A percentile compares a stretch with the other conserved stretches of the same genome.
These are phyloP conservation scores for Daubentonia madagascariensis DNA, from an alignment of 2,113 vertebrate genomes.

Conservation along the genomic window DNA sequence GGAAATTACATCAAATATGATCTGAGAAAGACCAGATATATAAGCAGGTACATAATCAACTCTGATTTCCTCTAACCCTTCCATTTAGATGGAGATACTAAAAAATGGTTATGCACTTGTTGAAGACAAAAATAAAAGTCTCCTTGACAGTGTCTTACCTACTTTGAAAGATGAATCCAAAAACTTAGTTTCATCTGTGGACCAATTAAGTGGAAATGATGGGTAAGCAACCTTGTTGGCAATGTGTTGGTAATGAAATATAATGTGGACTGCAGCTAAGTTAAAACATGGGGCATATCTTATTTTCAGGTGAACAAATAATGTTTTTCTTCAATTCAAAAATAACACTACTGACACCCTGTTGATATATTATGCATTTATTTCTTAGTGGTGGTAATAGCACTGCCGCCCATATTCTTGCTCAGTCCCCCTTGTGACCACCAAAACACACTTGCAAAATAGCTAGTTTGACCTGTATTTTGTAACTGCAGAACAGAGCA, in stretches of 20 bases:
- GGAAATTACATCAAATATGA: neutral
- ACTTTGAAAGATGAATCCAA: conserved; percentile 44
- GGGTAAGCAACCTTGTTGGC: conserved; percentile 41
- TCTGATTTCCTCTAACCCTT: neutral
- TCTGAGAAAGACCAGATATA: neutral
- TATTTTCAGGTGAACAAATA: neutral
- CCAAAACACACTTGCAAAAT: neutral
- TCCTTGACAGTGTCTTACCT: conserved; percentile 71
- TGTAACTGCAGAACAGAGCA: neutral
- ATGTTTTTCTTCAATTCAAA: neutral
- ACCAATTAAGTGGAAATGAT: conserved; percentile 46
- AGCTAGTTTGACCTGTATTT: neutral
- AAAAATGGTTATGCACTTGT: conserved; percentile 42
- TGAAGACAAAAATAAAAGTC: conserved; percentile 57
- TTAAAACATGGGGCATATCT: neutral
- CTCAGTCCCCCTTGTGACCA: neutral
- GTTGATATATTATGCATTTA: neutral
- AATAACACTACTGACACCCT: neutral
- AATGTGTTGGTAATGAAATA: neutral
- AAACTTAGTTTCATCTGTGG: neutral
- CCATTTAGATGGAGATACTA: conserved; percentile 74
- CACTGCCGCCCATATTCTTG: neutral
- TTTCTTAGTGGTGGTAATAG: neutral
- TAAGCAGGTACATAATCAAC: neutral
- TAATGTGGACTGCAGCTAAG: neutral